phyloP scores from a whole-genome alignment of 2,113 vertebrate genomes.

The Neolamprologus caudopunctatus region DNA sequence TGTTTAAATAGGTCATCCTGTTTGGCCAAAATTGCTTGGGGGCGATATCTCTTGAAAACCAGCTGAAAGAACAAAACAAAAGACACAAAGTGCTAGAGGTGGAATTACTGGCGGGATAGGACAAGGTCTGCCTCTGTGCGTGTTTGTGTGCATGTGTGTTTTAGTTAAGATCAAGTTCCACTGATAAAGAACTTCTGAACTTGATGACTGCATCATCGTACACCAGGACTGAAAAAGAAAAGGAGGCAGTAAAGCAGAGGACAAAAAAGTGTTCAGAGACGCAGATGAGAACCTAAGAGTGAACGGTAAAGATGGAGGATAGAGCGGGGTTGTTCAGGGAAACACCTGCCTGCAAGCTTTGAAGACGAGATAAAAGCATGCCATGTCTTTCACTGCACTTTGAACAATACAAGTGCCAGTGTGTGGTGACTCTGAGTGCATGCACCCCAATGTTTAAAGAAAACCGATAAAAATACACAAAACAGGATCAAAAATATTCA shows the following conservation, averaged over 20 bases:
- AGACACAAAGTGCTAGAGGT: conserved; percentile 55
- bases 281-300: neutral
- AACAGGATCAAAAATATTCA: neutral
- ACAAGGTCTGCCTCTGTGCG: neutral
- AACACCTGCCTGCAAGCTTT: conserved; percentile 67
- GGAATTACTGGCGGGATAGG: conserved; percentile 25
- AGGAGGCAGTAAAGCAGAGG: neutral
- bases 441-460: neutral
- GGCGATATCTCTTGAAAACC: conserved; percentile 49
- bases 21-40: conserved; percentile 36
- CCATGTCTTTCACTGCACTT: conserved; percentile 47
- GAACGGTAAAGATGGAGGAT: neutral
- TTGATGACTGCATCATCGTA: neutral
- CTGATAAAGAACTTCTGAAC: neutral
- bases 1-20: conserved; percentile 48
- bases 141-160: neutral
- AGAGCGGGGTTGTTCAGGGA: conserved; percentile 12
- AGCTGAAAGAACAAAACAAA: conserved; percentile 50
- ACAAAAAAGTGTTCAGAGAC: neutral
- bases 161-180: conserved; percentile 1
- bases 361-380: conserved; percentile 69
- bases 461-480: neutral
- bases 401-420: conserved; percentile 29
- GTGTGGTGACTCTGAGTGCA: neutral
- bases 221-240: neutral